phyloP scores from a whole-genome alignment of 2,888 invertebrate species.

The Saturnia japonica region DNA sequence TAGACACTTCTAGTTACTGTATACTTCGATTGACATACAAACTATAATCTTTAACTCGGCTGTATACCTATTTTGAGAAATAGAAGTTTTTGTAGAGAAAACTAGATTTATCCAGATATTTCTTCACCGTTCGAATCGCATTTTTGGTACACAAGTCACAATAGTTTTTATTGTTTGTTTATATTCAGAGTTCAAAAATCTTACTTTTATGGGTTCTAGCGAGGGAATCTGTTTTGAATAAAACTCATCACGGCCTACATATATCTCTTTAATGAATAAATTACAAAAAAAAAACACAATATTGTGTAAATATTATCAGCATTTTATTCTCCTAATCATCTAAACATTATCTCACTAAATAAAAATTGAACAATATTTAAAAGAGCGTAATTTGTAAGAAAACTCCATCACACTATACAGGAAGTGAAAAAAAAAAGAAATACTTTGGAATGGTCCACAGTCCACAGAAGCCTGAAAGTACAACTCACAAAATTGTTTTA shows the following conservation, averaged over 20 bases:
- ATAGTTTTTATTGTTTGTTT: too few species aligned
- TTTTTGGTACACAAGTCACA: too few species aligned
- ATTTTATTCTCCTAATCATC: constrained; percentile 38
- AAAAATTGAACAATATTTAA: not conserved
- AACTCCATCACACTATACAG: constrained; percentile 3
- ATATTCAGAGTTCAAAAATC: too few species aligned
- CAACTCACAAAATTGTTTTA: not conserved
- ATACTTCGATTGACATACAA: too few species aligned
- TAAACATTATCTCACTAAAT: not conserved
- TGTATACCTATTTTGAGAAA: too few species aligned
- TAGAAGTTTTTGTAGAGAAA: too few species aligned
- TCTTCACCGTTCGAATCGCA: too few species aligned
- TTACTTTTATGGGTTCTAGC: not conserved
- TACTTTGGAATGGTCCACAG: constrained; percentile 65
- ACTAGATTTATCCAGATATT: too few species aligned
- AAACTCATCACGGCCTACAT: constrained; percentile 60
- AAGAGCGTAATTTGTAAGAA: not conserved
- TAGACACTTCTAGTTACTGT: too few species aligned
- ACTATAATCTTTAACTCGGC: too few species aligned
- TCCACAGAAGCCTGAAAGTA: constrained; percentile 47
- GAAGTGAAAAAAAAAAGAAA: constrained; percentile 23
- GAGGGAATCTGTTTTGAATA: constrained; percentile 27
- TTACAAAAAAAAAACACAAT: constrained; percentile 74
- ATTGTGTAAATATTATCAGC: constrained; percentile 52
- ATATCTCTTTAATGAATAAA: constrained; percentile 73